Base-by-base conservation (phyloP, 2,113 vertebrate species). In the Saguinus midas region DNA sequence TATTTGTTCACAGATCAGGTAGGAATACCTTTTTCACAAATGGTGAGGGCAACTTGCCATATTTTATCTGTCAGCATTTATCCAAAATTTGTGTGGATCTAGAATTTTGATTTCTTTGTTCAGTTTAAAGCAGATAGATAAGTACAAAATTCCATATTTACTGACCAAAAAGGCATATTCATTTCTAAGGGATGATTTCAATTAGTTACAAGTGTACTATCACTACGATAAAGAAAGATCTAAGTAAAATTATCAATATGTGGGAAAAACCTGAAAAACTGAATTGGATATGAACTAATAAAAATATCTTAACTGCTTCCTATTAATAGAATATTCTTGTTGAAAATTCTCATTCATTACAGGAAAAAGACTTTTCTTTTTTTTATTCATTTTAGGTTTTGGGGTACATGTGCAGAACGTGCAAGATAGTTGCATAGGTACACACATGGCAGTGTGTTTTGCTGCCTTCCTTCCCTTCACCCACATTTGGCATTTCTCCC, bases 1-100 rank as follows among this genome's bases (percentile, higher is more conserved):
- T 95, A 84, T 98, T 98, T 98, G 97, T 97, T 98, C 98, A 94
- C 70, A 91, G 96, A 81, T 78, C 70, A 83, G 37, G 32, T 80
- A 50, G 13, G 68, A 86, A 72, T 35, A 90, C 96, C 70, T 86
- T 89, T 80, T 95, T 61, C 94, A 85, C 81, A 94, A 96, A 88
- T 92, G 85, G 91, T 78, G 95, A 96, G 79, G 35, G 66, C 55
- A 96, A 96, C 45, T 92, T 92, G 48, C 35, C 52, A 80, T 91
- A 1, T 27, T 98, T 97, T 96, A 87, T 97, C 86, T 85, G 92
- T 93, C 66, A 94, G 97, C 43, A 16, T 90, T 98, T 90, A 80
- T 96, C 83, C 93, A 84, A 95, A 90, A 86, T 72, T 96, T 73
- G 3, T 85, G 27, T 81, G 11, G 1, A 68, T 87, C 8, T 90